Evolutionary conservation across 2,113 vertebrate genomes (phyloP).

Genomic region (Ploceus nigricollis): DNA sequence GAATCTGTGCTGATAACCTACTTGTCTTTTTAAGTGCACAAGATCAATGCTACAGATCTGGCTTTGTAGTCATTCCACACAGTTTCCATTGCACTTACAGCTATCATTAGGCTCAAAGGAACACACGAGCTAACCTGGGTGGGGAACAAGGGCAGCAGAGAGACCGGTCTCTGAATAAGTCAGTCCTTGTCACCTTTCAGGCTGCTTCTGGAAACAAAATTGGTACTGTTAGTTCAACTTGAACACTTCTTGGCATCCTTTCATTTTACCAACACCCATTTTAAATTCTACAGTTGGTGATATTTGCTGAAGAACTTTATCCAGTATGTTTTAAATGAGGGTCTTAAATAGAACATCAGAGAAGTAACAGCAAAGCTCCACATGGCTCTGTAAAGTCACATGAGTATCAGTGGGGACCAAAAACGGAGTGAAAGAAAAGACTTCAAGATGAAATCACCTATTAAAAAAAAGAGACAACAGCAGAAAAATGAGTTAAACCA

Average conservation of each 20-base stretch:
- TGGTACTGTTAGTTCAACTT: not conserved
- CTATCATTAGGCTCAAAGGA: not conserved
- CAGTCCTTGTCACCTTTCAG: conserved; percentile 42
- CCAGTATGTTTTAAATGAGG: not conserved
- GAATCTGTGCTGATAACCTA: not conserved
- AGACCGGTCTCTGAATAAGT: not conserved
- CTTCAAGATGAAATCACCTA: not conserved
- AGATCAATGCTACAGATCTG: not conserved
- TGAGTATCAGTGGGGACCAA: not conserved
- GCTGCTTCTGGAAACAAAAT: conserved; percentile 25
- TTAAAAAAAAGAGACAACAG: not conserved
- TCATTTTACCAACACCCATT: not conserved
- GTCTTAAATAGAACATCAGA: not conserved
- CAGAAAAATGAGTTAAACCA: not conserved
- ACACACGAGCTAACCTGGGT: not conserved
- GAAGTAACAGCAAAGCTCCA: not conserved
- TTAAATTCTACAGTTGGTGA: not conserved
- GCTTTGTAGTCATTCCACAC: not conserved
- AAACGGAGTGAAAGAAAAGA: not conserved
- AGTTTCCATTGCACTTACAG: not conserved
- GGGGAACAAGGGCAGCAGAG: conserved; percentile 25
- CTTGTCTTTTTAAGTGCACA: not conserved
- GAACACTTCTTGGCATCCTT: not conserved
- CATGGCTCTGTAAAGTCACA: not conserved
- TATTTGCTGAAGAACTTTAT: not conserved